Base-by-base conservation (phyloP, 2,797 vertebrate species). In the Sebastiscus albofasciatus region DNA sequence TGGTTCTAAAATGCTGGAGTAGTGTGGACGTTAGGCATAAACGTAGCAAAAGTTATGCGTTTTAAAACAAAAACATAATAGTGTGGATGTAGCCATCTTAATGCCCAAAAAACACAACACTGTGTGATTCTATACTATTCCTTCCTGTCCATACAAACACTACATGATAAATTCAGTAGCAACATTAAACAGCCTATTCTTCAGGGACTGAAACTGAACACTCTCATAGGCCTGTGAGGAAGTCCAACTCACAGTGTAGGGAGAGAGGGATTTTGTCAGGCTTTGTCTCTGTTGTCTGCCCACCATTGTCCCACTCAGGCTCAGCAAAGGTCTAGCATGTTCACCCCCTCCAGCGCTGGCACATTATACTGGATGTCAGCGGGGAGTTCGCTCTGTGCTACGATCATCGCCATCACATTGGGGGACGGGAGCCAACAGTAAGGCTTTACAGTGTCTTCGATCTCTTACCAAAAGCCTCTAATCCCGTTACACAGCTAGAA, bases 201-300 rank as follows among this genome's bases (percentile, higher is more conserved):
- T 67, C 10, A 7, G 11, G 36, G 67, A 66, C 61, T 67, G 26
- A 75, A 78, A 79, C 31, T 24, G 5, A 81, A 68, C 60, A 61
- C 61, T 74, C 18, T 62, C 29, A 61, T 6, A 31, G 6, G 39
- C 65, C 6, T 72, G 49, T 33, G 60, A 78, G 67, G 34, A 67
- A 75, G 66, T 74, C 31, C 31, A 66, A 65, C 70, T 80, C 77
- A 68, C 69, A 65, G 66, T 55, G 18, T 42, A 72, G 62, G 52
- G 58, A 83, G 69, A 75, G 61, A 69, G 73, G 68, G 61, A 84
- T 82, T 91, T 85, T 34, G 56, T 82, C 29, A 56, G 82, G 70
- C 82, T 79, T 87, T 79, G 73, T 84, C 74, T 86, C 73, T 60
- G 82, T 89, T 85, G 80, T 88, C 79, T 79, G 72, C 52, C 46